Evolutionary conservation across 30 jellyfish, hydroid and myxozoan species (phyloP), one percentile per base, ranked within the genome.

Genomic region (Phacellophora camtschatica): DNA sequence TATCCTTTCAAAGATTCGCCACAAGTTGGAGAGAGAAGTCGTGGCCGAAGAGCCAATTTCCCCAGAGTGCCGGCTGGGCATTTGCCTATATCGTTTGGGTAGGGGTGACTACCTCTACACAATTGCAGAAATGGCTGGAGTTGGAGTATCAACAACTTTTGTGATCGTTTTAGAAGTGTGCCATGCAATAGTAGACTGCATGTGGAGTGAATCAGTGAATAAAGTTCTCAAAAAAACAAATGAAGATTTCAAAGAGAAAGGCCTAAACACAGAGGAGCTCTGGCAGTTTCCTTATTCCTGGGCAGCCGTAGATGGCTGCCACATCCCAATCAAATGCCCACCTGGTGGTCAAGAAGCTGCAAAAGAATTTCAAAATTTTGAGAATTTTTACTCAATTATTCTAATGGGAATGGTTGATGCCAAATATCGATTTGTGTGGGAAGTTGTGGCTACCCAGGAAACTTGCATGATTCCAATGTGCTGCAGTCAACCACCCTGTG

Each of bases 351-450:
- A n/a, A n/a, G n/a, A n/a, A n/a, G n/a, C n/a, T n/a, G n/a, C n/a
- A n/a, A n/a, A n/a, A n/a, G n/a, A n/a, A n/a, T n/a, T n/a, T n/a
- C n/a, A n/a, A n/a, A n/a, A n/a, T n/a, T n/a, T n/a, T n/a, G n/a
- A 55, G 31, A 11, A 74, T 5, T 83, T 71, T 71, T 83, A 83
- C 71, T 83, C 88, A n/a, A 61, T 66, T 16, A 70, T 83, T 16
- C 66, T 83, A 30, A 83, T 83, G 90, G 95, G 89, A 46, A 32
- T 70, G 83, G 95, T 83, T 18, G 82, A 56, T 36, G 89, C 89
- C 27, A 69, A 82, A 46, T 82, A 61, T 50, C 27, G 89, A 65
- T 83, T 61, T 71, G 50, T 83, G 50, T 70, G 89, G 90, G 71
- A 16, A 45, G 89, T 53, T 70, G 78, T 70, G 94, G 94, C 63